A percentile compares a stretch with the other conserved stretches of the same genome.
Evolutionary conservation across 2,113 vertebrate species (phyloP).

Genomic region (Castor canadensis): DNA sequence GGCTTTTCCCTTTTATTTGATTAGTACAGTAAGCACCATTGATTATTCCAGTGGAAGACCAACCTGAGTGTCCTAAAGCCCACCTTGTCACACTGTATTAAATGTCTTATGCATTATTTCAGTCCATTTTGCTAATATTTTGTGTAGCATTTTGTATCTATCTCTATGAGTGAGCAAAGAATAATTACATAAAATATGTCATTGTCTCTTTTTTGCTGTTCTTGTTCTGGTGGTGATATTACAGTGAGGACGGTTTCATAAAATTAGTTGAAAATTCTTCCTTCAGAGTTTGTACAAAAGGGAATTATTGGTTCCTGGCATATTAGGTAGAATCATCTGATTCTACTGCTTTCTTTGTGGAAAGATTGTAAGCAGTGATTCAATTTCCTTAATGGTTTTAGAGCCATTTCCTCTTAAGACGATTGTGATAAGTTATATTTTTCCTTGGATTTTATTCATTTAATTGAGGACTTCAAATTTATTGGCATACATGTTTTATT

Average conservation of each 20-base stretch:
- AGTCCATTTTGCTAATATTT: not conserved
- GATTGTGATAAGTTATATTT: slow-evolving; percentile 34
- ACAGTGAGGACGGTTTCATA: not conserved
- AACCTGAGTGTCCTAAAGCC: not conserved
- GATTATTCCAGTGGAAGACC: not conserved
- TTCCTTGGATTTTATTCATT: slow-evolving; percentile 54
- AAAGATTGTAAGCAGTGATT: slow-evolving; percentile 30
- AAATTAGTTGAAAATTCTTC: not conserved
- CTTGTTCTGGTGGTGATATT: not conserved
- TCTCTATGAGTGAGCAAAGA: not conserved
- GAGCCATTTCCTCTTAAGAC: slow-evolving; percentile 43
- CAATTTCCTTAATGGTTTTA: slow-evolving; percentile 55
- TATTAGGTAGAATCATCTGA: not conserved
- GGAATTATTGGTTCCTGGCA: not conserved
- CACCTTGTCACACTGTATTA: not conserved
- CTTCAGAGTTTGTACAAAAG: not conserved
- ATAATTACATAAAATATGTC: not conserved
- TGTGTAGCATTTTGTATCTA: not conserved
- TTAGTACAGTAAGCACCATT: not conserved
- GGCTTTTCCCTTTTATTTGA: not conserved
- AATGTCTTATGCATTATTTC: not conserved
- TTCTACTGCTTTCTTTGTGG: not conserved
- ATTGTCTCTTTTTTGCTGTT: not conserved
- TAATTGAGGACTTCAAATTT: slow-evolving; percentile 57
- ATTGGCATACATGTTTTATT: slow-evolving; percentile 60